These are phyloP conservation scores for Oncorhynchus mykiss DNA, from an alignment of 2,113 vertebrate species.

Conservation along the genomic window DNA sequence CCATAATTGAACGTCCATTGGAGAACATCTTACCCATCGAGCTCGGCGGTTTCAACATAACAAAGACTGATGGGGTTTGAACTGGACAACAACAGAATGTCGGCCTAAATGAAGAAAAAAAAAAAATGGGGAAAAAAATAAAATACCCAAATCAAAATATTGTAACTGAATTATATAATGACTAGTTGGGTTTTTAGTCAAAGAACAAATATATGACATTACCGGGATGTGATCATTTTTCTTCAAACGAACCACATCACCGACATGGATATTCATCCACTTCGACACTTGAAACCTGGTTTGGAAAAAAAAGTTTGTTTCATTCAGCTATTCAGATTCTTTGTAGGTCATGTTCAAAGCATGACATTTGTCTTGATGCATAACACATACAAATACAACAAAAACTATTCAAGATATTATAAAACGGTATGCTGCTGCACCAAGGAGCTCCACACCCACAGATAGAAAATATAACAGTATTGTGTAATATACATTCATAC, in stretches of 20 bases:
- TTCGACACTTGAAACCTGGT: conserved; percentile 75
- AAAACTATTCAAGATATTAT: no score
- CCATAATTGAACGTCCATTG: neutral
- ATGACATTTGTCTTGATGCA: no score
- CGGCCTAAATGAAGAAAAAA: conserved; percentile 75
- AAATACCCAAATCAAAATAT: neutral
- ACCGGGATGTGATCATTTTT: conserved; percentile 96
- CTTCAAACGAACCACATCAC: conserved; percentile 87
- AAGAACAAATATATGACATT: conserved; percentile 48
- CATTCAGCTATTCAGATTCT: no score
- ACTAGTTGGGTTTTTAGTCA: neutral
- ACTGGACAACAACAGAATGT: conserved; percentile 87
- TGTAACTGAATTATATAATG: neutral
- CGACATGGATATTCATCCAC: conserved; percentile 90
- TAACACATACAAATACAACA: no score
- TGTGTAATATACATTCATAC: no score
- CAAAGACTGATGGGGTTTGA: conserved; percentile 93
- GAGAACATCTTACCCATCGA: conserved; percentile 83
- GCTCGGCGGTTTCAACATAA: conserved; percentile 93
- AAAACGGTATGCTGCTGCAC: no score
- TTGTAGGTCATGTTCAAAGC: no score
- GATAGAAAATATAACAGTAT: no score
- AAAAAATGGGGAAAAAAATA: neutral
- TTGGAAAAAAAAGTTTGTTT: neutral
- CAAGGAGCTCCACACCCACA: no score